These are phyloP conservation scores for Myripristis murdjan DNA, from an alignment of 2,797 vertebrate genomes.

Conservation along the genomic window DNA sequence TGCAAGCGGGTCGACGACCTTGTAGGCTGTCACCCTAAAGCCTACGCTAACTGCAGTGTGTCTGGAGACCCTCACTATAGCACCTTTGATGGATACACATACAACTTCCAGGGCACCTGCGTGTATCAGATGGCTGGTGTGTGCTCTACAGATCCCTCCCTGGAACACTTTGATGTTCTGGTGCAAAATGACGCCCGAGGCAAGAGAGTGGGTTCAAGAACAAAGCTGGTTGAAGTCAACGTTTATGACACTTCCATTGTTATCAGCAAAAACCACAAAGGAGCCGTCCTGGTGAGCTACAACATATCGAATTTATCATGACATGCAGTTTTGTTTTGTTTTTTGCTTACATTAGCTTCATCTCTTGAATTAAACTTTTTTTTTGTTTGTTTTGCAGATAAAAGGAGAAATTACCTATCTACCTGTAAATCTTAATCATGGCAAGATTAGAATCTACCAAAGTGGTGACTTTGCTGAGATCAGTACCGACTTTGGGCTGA, in stretches of 20 bases:
- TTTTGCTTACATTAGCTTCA: neutral
- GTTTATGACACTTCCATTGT: slow-evolving; percentile 75
- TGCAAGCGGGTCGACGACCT: slow-evolving; percentile 54
- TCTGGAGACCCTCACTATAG: slow-evolving; percentile 61
- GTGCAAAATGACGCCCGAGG: slow-evolving; percentile 79
- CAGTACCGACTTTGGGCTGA: slow-evolving; percentile 77
- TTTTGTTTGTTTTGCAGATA: slow-evolving; percentile 35
- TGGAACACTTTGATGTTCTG: slow-evolving; percentile 82
- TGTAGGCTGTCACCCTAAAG: slow-evolving; percentile 47
- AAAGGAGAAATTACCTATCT: slow-evolving; percentile 64
- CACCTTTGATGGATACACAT: slow-evolving; percentile 69
- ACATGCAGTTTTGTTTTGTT: neutral
- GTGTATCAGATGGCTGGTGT: slow-evolving; percentile 81
- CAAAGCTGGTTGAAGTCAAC: slow-evolving; percentile 70
- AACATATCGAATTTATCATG: neutral
- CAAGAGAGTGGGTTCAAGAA: slow-evolving; percentile 66
- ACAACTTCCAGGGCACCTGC: slow-evolving; percentile 86
- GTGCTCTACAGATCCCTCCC: slow-evolving; percentile 46
- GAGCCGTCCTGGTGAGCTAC: slow-evolving; percentile 34
- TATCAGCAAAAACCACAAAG: slow-evolving; percentile 65
- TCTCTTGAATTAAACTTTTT: neutral
- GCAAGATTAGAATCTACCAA: slow-evolving; percentile 68
- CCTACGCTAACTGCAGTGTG: slow-evolving; percentile 59
- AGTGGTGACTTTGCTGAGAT: slow-evolving; percentile 69
- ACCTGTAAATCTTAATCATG: slow-evolving; percentile 65